phyloP scores from a whole-genome alignment of 2,888 invertebrate species.

The Scotopteryx bipunctaria region DNA sequence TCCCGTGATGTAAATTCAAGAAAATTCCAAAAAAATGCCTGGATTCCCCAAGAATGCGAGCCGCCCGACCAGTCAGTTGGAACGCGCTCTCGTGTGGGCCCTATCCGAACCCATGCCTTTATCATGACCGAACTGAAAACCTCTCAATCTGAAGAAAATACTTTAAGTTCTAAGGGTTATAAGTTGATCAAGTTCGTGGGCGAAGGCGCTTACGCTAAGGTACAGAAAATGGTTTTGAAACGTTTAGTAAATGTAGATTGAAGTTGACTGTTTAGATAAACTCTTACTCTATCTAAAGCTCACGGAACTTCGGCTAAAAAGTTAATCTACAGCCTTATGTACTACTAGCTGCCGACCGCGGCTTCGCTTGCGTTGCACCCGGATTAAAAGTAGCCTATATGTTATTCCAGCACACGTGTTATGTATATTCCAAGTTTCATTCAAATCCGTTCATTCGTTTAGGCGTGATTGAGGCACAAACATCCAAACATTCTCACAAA shows the following conservation, averaged over 20 bases:
- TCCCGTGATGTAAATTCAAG: conserved; percentile 49
- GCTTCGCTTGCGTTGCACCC: too few species aligned
- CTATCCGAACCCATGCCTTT: conserved; percentile 46
- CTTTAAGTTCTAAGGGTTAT: conserved; percentile 83
- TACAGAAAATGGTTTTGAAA: conserved; percentile 45
- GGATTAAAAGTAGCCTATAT: too few species aligned
- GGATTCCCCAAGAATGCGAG: conserved; percentile 47
- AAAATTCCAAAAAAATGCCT: conserved; percentile 62
- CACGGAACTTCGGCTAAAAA: too few species aligned
- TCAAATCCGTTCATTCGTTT: too few species aligned
- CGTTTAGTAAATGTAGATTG: not conserved
- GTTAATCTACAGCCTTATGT: too few species aligned
- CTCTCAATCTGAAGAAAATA: conserved; percentile 74
- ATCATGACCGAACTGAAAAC: conserved; percentile 77
- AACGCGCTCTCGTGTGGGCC: conserved; percentile 40
- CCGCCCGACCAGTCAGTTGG: conserved; percentile 46
- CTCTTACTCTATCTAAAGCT: too few species aligned
- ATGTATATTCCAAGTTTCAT: too few species aligned
- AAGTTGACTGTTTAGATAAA: too few species aligned
- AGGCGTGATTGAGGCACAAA: too few species aligned
- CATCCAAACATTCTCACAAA: too few species aligned
- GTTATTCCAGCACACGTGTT: too few species aligned
- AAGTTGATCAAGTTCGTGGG: conserved; percentile 86
- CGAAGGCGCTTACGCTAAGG: conserved; percentile 92
- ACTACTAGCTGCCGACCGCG: too few species aligned